Conservation (phyloP, 2,113 vertebrate species). For the Ranitomeya imitator region DNA sequence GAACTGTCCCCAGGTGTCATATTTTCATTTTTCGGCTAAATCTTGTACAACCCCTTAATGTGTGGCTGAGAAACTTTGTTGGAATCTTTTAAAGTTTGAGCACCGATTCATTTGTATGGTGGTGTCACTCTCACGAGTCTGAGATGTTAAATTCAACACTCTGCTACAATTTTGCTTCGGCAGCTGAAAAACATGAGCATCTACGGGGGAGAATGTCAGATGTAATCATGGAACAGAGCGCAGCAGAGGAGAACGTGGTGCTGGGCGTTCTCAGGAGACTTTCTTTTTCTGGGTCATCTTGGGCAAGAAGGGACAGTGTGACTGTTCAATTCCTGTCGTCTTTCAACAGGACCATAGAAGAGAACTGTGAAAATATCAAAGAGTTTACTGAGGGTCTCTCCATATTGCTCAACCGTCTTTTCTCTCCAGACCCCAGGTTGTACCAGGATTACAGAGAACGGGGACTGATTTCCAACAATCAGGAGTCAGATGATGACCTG, state of each 20-base stretch:
- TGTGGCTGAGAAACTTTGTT: too few species aligned
- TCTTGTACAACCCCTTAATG: too few species aligned
- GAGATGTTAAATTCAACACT: conserved; percentile 61
- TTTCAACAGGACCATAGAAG: not conserved
- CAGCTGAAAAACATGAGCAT: not conserved
- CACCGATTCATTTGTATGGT: not conserved
- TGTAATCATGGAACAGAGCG: not conserved
- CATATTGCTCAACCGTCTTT: not conserved
- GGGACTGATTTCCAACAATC: conserved; percentile 82
- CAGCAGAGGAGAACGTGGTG: not conserved
- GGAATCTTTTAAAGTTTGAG: not conserved
- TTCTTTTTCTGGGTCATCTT: not conserved
- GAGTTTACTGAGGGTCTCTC: conserved; percentile 8
- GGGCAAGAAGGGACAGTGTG: not conserved
- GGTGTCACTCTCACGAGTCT: not conserved
- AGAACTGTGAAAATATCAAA: not conserved
- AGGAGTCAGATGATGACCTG: conserved; percentile 79
- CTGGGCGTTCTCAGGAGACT: not conserved
- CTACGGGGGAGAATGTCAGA: not conserved
- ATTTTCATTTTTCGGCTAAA: too few species aligned
- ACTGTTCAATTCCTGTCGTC: not conserved
- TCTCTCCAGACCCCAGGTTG: conserved; percentile 77
- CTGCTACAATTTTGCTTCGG: not conserved
- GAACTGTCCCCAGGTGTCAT: too few species aligned
- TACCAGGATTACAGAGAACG: conserved; percentile 95